Evolutionary conservation across 1,140 invertebrate species (phyloP).

Genomic region (Hesperophylax magnus): DNA sequence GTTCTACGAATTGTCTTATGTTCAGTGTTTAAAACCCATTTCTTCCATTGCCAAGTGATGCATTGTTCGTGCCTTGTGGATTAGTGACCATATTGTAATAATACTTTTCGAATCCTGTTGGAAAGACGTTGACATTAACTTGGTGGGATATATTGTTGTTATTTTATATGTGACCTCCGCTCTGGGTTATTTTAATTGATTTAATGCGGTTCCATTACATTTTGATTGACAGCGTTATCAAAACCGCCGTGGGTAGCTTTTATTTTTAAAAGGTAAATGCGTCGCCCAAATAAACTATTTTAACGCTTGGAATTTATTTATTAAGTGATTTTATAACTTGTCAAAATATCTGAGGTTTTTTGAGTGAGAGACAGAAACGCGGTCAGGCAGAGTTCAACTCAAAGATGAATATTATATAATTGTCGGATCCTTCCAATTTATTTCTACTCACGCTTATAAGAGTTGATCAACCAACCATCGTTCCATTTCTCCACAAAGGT

Average conservation of each 20-base stretch:
- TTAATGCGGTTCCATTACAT: conserved; percentile 31
- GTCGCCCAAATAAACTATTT: too few species aligned
- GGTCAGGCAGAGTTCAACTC: background rate
- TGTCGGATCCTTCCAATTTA: too few species aligned
- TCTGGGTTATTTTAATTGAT: background rate
- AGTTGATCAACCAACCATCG: too few species aligned
- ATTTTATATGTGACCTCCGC: background rate
- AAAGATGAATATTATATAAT: too few species aligned
- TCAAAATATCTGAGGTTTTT: background rate
- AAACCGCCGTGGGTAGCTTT: background rate
- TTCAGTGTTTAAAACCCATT: background rate
- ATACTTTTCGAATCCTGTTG: conserved; percentile 1
- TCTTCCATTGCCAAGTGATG: conserved; percentile 3
- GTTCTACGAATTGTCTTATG: too few species aligned
- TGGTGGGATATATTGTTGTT: background rate
- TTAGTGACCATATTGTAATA: background rate
- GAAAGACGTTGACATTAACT: conserved; percentile 48
- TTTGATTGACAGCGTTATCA: conserved; percentile 25
- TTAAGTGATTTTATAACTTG: background rate
- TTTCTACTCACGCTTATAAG: too few species aligned
- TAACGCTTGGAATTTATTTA: too few species aligned
- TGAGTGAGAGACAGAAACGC: background rate
- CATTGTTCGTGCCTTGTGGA: conserved; percentile 12
- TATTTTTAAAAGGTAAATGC: too few species aligned
- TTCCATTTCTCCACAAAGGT: too few species aligned